Evolutionary conservation across 2,888 invertebrate species (phyloP).

Genomic region (Thecocarcelia acutangulata): DNA sequence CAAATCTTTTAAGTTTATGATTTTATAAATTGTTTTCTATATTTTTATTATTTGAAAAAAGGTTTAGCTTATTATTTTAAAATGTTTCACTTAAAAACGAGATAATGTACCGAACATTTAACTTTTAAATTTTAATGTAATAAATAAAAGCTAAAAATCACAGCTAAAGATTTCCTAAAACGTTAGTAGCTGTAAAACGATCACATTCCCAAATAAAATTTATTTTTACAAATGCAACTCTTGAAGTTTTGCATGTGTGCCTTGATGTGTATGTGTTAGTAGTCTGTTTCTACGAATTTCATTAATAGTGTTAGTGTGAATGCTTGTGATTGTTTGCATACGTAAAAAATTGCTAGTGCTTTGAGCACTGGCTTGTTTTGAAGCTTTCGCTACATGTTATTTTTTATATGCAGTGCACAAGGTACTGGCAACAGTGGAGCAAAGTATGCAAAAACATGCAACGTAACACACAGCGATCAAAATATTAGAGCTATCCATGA

Average conservation of each 20-base stretch:
- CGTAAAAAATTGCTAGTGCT: slow-evolving; percentile 53
- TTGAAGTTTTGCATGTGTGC: neutral
- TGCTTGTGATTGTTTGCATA: slow-evolving; percentile 9
- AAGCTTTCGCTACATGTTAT: slow-evolving; percentile 2
- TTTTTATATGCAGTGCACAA: neutral
- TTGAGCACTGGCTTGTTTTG: slow-evolving; percentile 46
- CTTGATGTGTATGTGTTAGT: neutral
- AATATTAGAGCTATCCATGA: too few relatives aligned
- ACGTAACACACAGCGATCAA: too few relatives aligned
- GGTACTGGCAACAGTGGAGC: slow-evolving; percentile 7
- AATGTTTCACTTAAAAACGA: neutral
- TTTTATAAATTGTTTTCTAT: too few relatives aligned
- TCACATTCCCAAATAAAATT: slow-evolving; percentile 10
- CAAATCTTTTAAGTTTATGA: too few relatives aligned
- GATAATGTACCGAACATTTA: neutral
- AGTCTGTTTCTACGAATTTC: neutral
- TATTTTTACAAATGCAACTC: slow-evolving; percentile 47
- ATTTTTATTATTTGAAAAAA: too few relatives aligned
- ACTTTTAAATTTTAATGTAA: too few relatives aligned
- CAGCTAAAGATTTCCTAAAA: too few relatives aligned
- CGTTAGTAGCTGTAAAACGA: neutral
- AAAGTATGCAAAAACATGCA: neutral
- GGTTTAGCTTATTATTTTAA: neutral
- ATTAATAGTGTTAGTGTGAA: neutral
- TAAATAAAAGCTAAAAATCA: too few relatives aligned